phyloP scores from a whole-genome alignment of 2,797 vertebrate species.

The Buceros bicornis region DNA sequence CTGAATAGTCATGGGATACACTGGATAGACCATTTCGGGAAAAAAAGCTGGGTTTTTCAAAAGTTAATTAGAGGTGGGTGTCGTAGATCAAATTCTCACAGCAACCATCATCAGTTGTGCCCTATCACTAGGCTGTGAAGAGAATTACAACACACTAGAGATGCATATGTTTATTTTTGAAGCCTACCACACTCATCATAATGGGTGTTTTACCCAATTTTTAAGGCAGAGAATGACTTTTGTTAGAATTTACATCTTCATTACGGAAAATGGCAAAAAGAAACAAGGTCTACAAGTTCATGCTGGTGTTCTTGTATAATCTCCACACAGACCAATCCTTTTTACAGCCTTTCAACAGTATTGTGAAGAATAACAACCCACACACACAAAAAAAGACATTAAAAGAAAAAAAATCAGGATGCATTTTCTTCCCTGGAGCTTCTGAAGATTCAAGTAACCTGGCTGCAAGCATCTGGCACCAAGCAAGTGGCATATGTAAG shows the following conservation, averaged over 20 bases:
- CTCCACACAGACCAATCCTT: not conserved
- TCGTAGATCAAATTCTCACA: not conserved
- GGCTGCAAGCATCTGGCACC: constrained; percentile 67
- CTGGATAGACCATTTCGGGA: not conserved
- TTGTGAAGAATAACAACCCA: not conserved
- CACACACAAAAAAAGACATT: not conserved
- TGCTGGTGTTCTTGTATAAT: not conserved
- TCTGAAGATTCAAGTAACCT: constrained; percentile 49
- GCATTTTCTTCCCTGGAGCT: not conserved
- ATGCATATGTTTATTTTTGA: not conserved
- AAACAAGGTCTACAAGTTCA: not conserved
- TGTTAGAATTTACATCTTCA: not conserved
- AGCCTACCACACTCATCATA: not conserved
- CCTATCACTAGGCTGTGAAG: not conserved
- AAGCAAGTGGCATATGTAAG: constrained; percentile 63
- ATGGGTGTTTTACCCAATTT: not conserved
- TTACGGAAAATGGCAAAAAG: not conserved
- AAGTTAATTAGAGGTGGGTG: not conserved
- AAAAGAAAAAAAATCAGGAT: not conserved
- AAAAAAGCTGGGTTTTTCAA: not conserved
- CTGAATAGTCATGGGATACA: not conserved
- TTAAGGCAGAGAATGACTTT: not conserved
- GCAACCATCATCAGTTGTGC: not conserved
- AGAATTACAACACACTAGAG: not conserved
- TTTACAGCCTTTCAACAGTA: not conserved